Evolutionary conservation across 2,113 vertebrate species (phyloP).

Genomic region (Trinectes maculatus): DNA sequence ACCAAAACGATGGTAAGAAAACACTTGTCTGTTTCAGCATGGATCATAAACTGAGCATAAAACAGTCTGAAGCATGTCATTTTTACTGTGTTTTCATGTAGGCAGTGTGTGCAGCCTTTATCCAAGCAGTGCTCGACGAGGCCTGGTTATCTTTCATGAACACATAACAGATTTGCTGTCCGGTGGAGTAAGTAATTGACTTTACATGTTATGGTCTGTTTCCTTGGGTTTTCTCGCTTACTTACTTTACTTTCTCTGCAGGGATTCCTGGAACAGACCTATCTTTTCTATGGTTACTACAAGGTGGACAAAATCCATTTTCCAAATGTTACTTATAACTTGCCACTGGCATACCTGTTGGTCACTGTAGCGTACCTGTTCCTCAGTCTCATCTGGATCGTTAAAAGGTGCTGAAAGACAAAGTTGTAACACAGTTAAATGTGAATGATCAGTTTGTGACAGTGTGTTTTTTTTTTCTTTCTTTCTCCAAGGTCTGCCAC

Average conservation of each 20-base stretch:
- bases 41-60: neutral
- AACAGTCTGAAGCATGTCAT: neutral
- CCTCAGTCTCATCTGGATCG: conserved; percentile 92
- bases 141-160: conserved; percentile 88
- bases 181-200: conserved; percentile 85
- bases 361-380: conserved; percentile 87
- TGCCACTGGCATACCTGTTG: conserved; percentile 92
- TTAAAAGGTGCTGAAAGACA: conserved; percentile 86
- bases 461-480: conserved; percentile 10
- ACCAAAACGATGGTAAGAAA: conserved; percentile 49
- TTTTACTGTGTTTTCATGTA: conserved; percentile 65
- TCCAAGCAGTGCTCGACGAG: conserved; percentile 69
- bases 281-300: conserved; percentile 96
- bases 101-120: conserved; percentile 84
- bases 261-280: conserved; percentile 94
- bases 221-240: neutral
- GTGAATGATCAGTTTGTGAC: neutral
- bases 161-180: conserved; percentile 91
- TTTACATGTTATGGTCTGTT: neutral
- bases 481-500: conserved; percentile 83
- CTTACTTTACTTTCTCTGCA: conserved; percentile 64
- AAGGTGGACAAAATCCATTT: conserved; percentile 79
- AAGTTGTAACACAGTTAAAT: neutral
- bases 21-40: neutral
- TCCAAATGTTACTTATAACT: conserved; percentile 80